Conservation (phyloP, 2,113 vertebrate species). For the Alethe castanea region DNA sequence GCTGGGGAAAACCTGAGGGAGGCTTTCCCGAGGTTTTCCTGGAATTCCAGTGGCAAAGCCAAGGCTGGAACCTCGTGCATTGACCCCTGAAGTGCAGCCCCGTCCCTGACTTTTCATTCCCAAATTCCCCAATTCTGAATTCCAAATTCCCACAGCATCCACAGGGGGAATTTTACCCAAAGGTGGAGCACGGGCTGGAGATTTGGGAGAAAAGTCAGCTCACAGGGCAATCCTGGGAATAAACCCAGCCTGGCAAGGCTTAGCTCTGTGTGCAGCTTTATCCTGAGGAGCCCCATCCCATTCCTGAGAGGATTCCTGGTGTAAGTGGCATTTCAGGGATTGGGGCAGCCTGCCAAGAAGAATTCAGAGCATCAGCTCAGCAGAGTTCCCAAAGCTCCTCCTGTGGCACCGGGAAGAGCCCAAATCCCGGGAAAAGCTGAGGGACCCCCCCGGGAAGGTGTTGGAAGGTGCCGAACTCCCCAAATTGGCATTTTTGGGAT, state of each 20-base stretch:
- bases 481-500: background rate
- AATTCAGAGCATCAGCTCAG: background rate
- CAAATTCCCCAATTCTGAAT: background rate
- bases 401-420: background rate
- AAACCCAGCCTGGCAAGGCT: background rate
- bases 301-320: constrained; percentile 10
- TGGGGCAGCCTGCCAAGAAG: background rate
- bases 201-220: constrained; percentile 8
- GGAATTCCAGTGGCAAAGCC: background rate
- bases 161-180: background rate
- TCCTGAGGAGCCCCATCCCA: constrained; percentile 5
- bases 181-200: background rate
- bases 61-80: background rate
- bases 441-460: background rate
- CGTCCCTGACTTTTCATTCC: background rate
- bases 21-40: background rate
- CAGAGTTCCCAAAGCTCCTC: background rate
- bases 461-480: background rate
- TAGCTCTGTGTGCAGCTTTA: background rate
- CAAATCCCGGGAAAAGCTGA: background rate
- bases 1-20: accelerated
- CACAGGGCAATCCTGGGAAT: background rate
- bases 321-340: background rate
- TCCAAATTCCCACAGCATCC: background rate
- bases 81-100: background rate